A percentile compares a stretch with the other conserved stretches of the same genome.
Evolutionary conservation across 2,888 invertebrate species (phyloP).

Genomic region (Liposcelis brunnea): DNA sequence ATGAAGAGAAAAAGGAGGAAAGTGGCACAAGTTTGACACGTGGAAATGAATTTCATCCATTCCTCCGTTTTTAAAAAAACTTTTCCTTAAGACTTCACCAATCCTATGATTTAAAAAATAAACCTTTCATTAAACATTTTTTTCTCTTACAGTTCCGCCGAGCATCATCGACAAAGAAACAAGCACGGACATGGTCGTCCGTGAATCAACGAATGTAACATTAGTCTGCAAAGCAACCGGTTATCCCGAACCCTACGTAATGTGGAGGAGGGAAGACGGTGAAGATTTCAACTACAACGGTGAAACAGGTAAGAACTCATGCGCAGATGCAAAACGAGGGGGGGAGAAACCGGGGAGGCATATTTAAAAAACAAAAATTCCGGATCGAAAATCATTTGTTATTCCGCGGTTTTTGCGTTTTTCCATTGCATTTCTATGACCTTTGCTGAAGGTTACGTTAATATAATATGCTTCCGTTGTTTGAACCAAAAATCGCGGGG

Average conservation of each 20-base stretch:
- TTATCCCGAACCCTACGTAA: slow-evolving; percentile 80
- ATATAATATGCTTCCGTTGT: no score
- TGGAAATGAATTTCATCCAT: no score
- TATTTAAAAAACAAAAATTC: no score
- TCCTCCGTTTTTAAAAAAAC: not conserved
- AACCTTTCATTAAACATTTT: slow-evolving; percentile 11
- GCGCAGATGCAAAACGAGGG: not conserved
- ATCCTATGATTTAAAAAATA: not conserved
- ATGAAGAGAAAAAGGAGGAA: no score
- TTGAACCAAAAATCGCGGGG: no score
- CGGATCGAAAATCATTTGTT: no score
- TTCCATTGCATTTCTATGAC: no score
- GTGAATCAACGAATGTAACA: slow-evolving; percentile 76
- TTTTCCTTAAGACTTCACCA: not conserved
- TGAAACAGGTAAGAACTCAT: slow-evolving; percentile 49
- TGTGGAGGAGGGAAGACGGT: slow-evolving; percentile 82
- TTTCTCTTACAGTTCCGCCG: slow-evolving; percentile 58
- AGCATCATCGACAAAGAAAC: slow-evolving; percentile 77
- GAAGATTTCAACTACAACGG: slow-evolving; percentile 78
- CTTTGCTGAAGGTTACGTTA: no score
- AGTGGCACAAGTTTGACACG: no score
- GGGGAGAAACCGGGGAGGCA: not conserved
- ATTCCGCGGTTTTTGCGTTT: no score
- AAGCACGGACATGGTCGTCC: slow-evolving; percentile 79
- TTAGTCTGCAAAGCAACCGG: slow-evolving; percentile 74